Conservation (phyloP, 1,140 invertebrate genomes). For the Drosophila pseudoobscura region DNA sequence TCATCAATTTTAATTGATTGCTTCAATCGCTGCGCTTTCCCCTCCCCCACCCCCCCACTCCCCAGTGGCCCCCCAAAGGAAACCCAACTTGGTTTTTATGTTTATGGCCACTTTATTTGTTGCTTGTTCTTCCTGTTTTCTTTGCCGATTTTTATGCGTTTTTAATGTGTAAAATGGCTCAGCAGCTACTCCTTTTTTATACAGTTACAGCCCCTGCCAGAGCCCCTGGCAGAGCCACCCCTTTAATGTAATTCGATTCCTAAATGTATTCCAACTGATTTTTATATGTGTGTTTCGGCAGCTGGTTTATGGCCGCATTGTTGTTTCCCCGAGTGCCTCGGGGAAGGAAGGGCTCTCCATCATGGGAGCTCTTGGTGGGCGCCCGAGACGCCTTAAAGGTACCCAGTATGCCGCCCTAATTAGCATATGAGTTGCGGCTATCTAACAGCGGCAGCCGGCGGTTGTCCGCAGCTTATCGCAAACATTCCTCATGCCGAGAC, state of each 20-base stretch:
- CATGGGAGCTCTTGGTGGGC: too few species aligned
- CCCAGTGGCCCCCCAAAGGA: background rate
- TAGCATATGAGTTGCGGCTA: slow-evolving; percentile 60
- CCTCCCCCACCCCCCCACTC: background rate
- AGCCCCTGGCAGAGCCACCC: slow-evolving; percentile 19
- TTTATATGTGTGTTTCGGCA: slow-evolving; percentile 65
- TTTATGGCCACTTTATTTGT: slow-evolving; percentile 69
- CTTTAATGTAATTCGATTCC: slow-evolving; percentile 59
- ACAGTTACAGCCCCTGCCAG: background rate
- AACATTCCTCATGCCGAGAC: slow-evolving; percentile 26
- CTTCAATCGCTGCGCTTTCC: slow-evolving; percentile 31
- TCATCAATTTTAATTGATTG: slow-evolving; percentile 79
- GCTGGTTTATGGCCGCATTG: slow-evolving; percentile 46
- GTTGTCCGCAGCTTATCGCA: slow-evolving; percentile 55
- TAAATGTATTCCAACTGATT: slow-evolving; percentile 71
- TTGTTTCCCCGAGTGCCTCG: background rate
- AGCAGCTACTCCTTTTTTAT: slow-evolving; percentile 69
- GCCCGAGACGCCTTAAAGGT: slow-evolving; percentile 38
- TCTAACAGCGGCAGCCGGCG: slow-evolving; percentile 17
- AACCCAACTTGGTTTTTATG: slow-evolving; percentile 40
- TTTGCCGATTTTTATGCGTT: slow-evolving; percentile 72
- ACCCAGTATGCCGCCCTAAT: slow-evolving; percentile 47
- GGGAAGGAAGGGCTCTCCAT: background rate
- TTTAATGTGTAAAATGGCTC: slow-evolving; percentile 63
- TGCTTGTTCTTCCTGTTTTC: slow-evolving; percentile 44